Base-by-base conservation (phyloP, 37 sponge, comb jelly and placozoan species). In the Petrosia ficiformis region DNA sequence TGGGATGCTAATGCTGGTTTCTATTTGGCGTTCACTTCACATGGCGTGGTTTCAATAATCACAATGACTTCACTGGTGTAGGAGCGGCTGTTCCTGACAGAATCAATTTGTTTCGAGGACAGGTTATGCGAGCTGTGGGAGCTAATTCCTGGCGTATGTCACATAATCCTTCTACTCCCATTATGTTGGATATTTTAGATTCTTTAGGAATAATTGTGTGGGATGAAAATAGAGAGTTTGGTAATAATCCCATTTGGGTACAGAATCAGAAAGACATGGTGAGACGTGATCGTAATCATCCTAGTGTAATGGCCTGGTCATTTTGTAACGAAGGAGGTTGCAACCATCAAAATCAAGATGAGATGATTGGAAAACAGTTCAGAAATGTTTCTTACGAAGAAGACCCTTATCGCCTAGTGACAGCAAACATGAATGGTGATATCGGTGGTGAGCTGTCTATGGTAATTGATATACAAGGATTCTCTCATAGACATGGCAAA, bases 61-160 rank as follows among this genome's bases (percentile, higher is more conserved):
- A 84, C 85, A 84, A 84, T 44, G 85, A 84, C 44, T 78, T 85
- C 74, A 66, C 86, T 37, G 86, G 86, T 3, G 86, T 85, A 1
- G 86, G 86, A 29, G 41, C 32, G 31, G 79, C 75, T 33, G 67
- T 78, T 38, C 86, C 79, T 1, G 86, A 85, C 33, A 57, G 85
- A 58, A n/a, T 84, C 40, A 76, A 84, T 57, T 78, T 84, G 35
- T 85, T 85, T 37, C 67, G 80, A n/a, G 86, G 73, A 14, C 86
- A 85, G 44, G 29, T 69, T 39, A 73, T 85, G 74, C 48, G 79
- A 72, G 79, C 79, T 31, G 86, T 78, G 14, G 86, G 79, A 37
- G 86, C 65, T 44, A 85, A 85, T 64, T 48, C 86, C 19, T 85
- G 86, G 86, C 64, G 86, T 6, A 85, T 85, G 86, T 85, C 86